These are phyloP conservation scores for Euglossa dilemma DNA, from an alignment of 1,140 invertebrate species.

Conservation along the genomic window DNA sequence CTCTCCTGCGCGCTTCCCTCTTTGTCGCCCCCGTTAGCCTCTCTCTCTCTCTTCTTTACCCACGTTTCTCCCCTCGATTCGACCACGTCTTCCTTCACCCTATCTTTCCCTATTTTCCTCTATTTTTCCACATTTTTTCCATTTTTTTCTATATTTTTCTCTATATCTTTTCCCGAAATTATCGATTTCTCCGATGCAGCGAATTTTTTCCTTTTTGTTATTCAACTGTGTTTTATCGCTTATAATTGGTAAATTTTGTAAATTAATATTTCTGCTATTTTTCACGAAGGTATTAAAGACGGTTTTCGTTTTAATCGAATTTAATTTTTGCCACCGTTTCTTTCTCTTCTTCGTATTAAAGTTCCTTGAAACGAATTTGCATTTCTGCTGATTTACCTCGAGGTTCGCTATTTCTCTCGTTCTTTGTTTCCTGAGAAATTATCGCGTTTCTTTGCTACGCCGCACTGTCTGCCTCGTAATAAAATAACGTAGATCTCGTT, in stretches of 20 bases:
- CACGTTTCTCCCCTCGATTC: constrained; percentile 39
- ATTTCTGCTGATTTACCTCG: no score
- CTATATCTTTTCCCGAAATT: background rate
- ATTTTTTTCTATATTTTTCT: background rate
- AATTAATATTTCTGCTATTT: background rate
- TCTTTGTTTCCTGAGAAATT: no score
- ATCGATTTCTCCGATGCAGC: no score
- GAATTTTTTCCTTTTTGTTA: background rate
- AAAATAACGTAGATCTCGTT: no score
- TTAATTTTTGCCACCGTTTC: background rate
- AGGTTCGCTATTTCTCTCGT: no score
- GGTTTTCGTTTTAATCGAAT: background rate
- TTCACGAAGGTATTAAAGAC: no score
- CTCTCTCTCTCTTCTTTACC: constrained; percentile 11
- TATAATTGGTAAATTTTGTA: background rate
- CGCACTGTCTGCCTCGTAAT: no score
- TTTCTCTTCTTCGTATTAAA: background rate
- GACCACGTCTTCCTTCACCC: constrained; percentile 37
- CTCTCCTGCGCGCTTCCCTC: constrained; percentile 23
- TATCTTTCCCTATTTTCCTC: background rate
- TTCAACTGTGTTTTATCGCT: background rate
- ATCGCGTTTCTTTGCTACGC: no score
- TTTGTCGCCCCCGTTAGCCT: constrained; percentile 2
- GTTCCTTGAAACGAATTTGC: background rate
- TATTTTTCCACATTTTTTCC: background rate